Conservation (phyloP, 2,113 vertebrate genomes). For the Rhinopomastus cyanomelas region DNA sequence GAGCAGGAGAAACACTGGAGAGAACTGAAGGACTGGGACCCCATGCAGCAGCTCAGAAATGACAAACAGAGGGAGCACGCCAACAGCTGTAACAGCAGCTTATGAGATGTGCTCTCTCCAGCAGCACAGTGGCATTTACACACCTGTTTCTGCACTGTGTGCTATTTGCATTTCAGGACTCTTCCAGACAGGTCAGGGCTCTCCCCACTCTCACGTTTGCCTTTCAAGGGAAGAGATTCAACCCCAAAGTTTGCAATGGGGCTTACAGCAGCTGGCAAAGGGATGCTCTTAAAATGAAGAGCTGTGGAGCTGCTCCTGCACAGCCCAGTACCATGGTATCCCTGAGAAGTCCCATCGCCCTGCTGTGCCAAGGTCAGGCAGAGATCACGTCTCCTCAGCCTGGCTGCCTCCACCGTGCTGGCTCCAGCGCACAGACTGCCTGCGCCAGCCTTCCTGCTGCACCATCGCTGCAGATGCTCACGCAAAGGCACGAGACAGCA, state of each 20-base stretch:
- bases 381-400: not conserved
- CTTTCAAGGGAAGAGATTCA: not conserved
- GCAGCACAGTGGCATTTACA: not conserved
- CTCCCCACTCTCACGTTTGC: not conserved
- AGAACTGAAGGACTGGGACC: not conserved
- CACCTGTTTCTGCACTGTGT: not conserved
- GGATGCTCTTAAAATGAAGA: not conserved
- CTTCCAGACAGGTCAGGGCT: not conserved
- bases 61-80: not conserved
- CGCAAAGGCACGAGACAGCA: not conserved
- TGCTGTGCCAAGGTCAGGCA: not conserved
- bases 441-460: too few relatives aligned
- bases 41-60: not conserved
- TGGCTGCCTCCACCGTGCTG: not conserved
- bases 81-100: not conserved
- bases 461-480: not conserved
- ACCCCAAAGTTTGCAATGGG: not conserved
- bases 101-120: not conserved
- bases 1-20: not conserved
- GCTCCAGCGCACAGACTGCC: not conserved
- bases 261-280: not conserved
- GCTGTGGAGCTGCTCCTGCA: not conserved
- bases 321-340: not conserved
- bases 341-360: not conserved
- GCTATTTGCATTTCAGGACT: constrained; percentile 4